Evolutionary conservation across 2,888 invertebrate species (phyloP), one percentile per base, ranked within the genome.

Genomic region (Sinelater perroti): DNA sequence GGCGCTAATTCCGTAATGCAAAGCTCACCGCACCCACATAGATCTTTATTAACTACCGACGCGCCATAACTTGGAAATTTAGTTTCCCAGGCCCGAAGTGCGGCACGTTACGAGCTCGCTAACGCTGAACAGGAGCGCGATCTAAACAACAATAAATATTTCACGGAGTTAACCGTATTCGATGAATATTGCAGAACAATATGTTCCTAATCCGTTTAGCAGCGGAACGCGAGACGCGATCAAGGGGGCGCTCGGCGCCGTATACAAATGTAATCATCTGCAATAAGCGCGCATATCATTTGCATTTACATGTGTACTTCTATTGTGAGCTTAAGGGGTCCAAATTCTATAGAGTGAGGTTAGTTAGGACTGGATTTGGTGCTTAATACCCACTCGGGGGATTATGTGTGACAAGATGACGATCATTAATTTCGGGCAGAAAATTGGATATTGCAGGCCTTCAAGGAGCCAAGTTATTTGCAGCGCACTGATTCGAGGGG

Each of bases 251-350:
- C 24, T 38, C 47, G 11, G n/a, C 4, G 17, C 16, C 44, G 44
- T 17, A 44, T 30, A 51, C 38, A 52, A 44, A 53, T 45, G 53
- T 53, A 53, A 53, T 53, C 53, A 53, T 53, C 53, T 33, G 53
- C 44, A 53, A 53, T 53, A 53, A 45, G 33, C 53, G 11, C 53
- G 36, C 53, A 45, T 53, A 53, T 53, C 35, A 53, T 53, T 53
- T 53, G 53, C 53, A 53, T 53, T 53, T 53, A 53, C 53, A 45
- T 53, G 44, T 44, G 53, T 53, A 53, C 36, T 14, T 26, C 21
- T n/a, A 11, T 26, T 36, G 35, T 49, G 13, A 20, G 8, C 33
- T 38, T 8, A 7, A 20, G n/a, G 20, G 38, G 11, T 6, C 38
- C 8, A 8, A 36, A 38, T 28, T 28, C 28, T 28, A 5, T n/a